Evolutionary conservation across 2,888 invertebrate genomes (phyloP).

Genomic region (Agrochola lychnidis): DNA sequence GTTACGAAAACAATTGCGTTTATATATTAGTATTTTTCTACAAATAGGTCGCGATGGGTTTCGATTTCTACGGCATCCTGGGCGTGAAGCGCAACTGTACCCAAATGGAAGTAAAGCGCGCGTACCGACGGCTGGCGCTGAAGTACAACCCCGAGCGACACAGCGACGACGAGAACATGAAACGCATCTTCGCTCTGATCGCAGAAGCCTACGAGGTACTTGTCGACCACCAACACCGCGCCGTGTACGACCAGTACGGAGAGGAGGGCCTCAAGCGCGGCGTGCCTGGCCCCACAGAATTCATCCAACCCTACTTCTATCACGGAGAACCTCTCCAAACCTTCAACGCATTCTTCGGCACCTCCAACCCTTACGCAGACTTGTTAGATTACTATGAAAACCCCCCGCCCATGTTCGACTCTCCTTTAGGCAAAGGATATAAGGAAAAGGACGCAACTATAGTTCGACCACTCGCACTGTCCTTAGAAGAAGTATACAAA

Average conservation of each 20-base stretch:
- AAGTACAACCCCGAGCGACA: constrained; percentile 91
- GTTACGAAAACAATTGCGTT: constrained; percentile 4
- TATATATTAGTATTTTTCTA: not conserved
- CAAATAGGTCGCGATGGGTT: constrained; percentile 86
- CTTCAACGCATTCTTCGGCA: constrained; percentile 95
- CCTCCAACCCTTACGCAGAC: constrained; percentile 95
- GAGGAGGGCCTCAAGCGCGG: constrained; percentile 96
- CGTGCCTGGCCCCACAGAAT: constrained; percentile 92
- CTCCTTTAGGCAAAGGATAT: constrained; percentile 91
- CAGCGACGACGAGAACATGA: constrained; percentile 84
- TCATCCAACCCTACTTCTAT: constrained; percentile 94
- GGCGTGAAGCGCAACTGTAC: constrained; percentile 92
- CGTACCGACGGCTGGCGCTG: constrained; percentile 91
- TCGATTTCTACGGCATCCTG: constrained; percentile 95
- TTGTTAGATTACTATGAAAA: constrained; percentile 92
- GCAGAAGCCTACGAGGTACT: constrained; percentile 96
- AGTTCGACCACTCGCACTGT: constrained; percentile 86
- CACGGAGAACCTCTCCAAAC: constrained; percentile 95
- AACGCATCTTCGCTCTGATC: constrained; percentile 91
- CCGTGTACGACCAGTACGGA: constrained; percentile 97
- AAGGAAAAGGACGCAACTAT: constrained; percentile 91
- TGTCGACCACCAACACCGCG: constrained; percentile 92
- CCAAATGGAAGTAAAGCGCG: constrained; percentile 93
- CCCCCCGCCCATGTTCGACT: constrained; percentile 91
- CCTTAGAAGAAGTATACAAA: constrained; percentile 91